A percentile compares a stretch with the other conserved stretches of the same genome.
Evolutionary conservation across 2,113 vertebrate species (phyloP).

Genomic region (Acrocephalus kingi): DNA sequence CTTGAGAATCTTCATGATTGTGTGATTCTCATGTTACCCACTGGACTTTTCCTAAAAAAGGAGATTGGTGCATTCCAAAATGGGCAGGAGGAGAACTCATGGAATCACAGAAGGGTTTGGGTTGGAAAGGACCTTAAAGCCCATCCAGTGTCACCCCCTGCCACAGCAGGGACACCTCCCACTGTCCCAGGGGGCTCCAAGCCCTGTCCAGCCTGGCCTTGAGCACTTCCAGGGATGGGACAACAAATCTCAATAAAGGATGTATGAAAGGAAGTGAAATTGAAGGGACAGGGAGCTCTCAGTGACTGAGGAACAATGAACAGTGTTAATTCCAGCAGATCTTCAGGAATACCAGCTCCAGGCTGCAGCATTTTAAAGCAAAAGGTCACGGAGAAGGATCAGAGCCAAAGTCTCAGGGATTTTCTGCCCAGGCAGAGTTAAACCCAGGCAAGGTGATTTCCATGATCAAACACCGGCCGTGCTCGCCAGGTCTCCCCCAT

Average conservation of each 20-base stretch:
- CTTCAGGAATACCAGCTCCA: background rate
- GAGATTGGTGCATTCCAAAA: background rate
- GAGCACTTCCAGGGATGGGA: background rate
- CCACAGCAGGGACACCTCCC: background rate
- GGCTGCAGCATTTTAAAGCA: background rate
- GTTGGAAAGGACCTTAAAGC: background rate
- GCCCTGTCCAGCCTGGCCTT: rapidly evolving
- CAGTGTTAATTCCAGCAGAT: background rate
- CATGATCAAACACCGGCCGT: background rate
- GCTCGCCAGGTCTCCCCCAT: background rate
- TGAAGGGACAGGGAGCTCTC: background rate
- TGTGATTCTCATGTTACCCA: background rate
- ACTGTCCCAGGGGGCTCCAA: background rate
- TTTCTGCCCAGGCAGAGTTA: background rate
- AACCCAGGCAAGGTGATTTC: background rate
- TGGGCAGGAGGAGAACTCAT: background rate
- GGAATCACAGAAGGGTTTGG: background rate
- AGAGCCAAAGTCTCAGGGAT: background rate
- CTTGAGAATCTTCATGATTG: background rate
- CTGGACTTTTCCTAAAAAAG: background rate
- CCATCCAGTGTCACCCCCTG: background rate
- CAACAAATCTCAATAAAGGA: background rate
- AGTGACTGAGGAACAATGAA: background rate
- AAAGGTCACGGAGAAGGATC: background rate
- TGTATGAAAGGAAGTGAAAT: background rate